Conservation (phyloP, 2,113 vertebrate species). For the Pungitius pungitius region DNA sequence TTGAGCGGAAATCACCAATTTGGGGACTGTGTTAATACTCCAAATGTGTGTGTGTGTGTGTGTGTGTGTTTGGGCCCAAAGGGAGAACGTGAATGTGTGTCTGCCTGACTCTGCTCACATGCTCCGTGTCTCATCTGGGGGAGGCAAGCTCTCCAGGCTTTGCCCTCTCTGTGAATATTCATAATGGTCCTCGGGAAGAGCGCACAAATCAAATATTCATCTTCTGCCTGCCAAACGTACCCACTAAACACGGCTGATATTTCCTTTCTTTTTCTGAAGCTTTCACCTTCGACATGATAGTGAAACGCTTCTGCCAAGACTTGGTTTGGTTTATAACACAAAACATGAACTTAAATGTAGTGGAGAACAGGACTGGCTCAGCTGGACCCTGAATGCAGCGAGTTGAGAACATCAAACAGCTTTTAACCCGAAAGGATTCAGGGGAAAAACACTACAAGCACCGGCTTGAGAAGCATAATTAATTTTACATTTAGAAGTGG, state of each 20-base stretch:
- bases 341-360: too few relatives aligned
- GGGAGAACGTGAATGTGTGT: too few relatives aligned
- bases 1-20: slow-evolving; percentile 46
- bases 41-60: slow-evolving; percentile 9
- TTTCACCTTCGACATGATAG: slow-evolving; percentile 38
- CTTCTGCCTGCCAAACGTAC: slow-evolving; percentile 59
- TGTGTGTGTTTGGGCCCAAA: not conserved
- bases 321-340: too few relatives aligned
- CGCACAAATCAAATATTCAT: slow-evolving; percentile 71
- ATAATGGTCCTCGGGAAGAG: slow-evolving; percentile 53
- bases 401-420: too few relatives aligned
- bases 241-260: slow-evolving; percentile 51
- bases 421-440: too few relatives aligned
- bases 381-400: too few relatives aligned
- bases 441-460: too few relatives aligned
- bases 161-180: slow-evolving; percentile 67
- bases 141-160: slow-evolving; percentile 45
- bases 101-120: slow-evolving; percentile 20
- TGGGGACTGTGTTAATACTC: slow-evolving; percentile 31
- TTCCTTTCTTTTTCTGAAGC: slow-evolving; percentile 7
- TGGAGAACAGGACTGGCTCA: too few relatives aligned
- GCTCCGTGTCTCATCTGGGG: slow-evolving; percentile 40
- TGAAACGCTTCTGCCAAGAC: not conserved
- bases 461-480: too few relatives aligned
- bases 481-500: too few relatives aligned